Base-by-base conservation (phyloP, 1,140 invertebrate genomes). In the Calycopis cecrops region DNA sequence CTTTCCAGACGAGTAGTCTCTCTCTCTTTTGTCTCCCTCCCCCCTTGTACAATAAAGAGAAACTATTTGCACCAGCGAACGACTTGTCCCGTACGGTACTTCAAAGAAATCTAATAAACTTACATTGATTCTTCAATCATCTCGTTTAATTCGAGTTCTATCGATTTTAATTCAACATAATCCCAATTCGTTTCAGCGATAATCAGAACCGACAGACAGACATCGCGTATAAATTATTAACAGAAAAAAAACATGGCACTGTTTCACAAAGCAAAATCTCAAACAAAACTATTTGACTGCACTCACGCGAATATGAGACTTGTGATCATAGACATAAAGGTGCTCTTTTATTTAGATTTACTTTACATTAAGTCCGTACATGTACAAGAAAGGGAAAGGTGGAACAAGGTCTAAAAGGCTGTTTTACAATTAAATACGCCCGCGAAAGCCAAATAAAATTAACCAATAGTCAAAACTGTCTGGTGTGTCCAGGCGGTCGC, bases 341-440 rank as follows among this genome's bases (percentile, higher is more conserved):
- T 9, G 14, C 9, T 44, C 9, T 18, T 16, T 3, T 17, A 16
- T 44, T 44, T 44, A 2, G 1, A 44, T 9, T 44, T 9, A 42
- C 14, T 44, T 9, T 1, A 44, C 16, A 16, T 7, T 16, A 17
- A 44, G 52, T 44, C 34, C 33, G 52, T 53, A 40, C 28, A 14
- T 44, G 52, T 34, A 47, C 52, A 44, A 33, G 52, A 53, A 53
- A 53, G 52, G 21, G 52, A 53, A 53, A 53, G 52, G 52, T 44
- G 42, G 52, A 53, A 53, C 52, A 53, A 53, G 52, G 52, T 53
- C 52, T 53, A 28, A 53, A 44, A 42, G 18, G 37, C 14, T 53
- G 52, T 53, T 53, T 53, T 53, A 53, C 52, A 53, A 53, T 53
- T 53, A 53, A 53, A 53, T 53, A 53, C 9, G 38, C 21, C 9